These are phyloP conservation scores for Trinectes maculatus DNA, from an alignment of 2,113 vertebrate species.

Conservation along the genomic window DNA sequence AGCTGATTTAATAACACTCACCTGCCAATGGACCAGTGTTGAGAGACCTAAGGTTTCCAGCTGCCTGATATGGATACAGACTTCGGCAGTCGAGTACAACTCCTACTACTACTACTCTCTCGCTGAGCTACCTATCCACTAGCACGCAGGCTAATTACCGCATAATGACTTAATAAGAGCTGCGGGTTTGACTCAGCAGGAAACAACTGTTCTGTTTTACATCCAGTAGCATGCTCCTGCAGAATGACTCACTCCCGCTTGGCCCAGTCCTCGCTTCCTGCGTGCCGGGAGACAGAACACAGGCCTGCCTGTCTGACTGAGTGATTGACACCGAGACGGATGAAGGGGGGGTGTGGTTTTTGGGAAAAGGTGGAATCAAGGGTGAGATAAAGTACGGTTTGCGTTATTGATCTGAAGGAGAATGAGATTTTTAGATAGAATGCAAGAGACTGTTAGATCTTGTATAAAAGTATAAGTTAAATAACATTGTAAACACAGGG, in stretches of 20 bases:
- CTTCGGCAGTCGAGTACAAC: slow-evolving; percentile 11
- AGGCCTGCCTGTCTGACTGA: slow-evolving; percentile 36
- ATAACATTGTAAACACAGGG: neutral
- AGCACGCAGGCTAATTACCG: slow-evolving; percentile 72
- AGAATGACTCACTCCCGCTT: slow-evolving; percentile 68
- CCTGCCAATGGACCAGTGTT: slow-evolving; percentile 26
- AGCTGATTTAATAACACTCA: slow-evolving; percentile 44
- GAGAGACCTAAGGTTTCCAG: slow-evolving; percentile 31
- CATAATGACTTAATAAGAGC: slow-evolving; percentile 76
- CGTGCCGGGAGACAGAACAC: slow-evolving; percentile 31
- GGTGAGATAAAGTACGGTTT: slow-evolving; percentile 27
- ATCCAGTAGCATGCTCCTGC: slow-evolving; percentile 71
- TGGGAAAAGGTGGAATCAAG: slow-evolving; percentile 37
- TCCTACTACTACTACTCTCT: slow-evolving; percentile 29
- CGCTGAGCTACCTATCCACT: slow-evolving; percentile 63
- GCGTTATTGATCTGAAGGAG: neutral
- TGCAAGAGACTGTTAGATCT: neutral
- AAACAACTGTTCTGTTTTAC: slow-evolving; percentile 75
- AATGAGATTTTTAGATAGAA: neutral
- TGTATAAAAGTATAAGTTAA: too few relatives aligned
- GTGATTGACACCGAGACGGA: slow-evolving; percentile 32
- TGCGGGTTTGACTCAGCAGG: slow-evolving; percentile 78
- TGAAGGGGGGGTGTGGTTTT: slow-evolving; percentile 26
- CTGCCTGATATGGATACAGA: slow-evolving; percentile 9
- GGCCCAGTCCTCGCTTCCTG: slow-evolving; percentile 40